A percentile compares a stretch with the other conserved stretches of the same genome.
Conservation (phyloP, 2,797 vertebrate genomes). For the Anguilla anguilla region DNA sequence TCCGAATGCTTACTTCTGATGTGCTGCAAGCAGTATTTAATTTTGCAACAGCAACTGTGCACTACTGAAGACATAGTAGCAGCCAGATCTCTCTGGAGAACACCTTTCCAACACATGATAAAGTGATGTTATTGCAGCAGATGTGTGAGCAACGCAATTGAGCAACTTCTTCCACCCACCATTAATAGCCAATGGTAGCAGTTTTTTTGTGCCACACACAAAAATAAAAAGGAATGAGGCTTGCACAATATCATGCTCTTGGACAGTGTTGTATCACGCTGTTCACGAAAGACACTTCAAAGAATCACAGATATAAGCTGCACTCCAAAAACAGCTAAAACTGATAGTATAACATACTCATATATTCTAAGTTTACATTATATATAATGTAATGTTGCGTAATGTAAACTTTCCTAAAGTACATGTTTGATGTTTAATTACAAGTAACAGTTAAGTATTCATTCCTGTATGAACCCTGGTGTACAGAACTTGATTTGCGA, state of each 20-base stretch:
- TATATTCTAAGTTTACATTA: not conserved
- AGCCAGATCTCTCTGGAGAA: not conserved
- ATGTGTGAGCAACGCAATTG: not conserved
- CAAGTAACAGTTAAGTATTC: not conserved
- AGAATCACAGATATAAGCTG: not conserved
- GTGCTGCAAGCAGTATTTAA: not conserved
- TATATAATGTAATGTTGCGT: not conserved
- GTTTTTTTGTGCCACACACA: not conserved
- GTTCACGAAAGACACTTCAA: not conserved
- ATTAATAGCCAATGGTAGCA: not conserved
- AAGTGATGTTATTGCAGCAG: not conserved
- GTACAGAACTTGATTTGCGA: not conserved
- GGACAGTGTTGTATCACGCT: not conserved
- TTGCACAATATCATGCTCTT: conserved; percentile 3
- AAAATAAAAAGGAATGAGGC: not conserved
- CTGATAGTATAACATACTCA: not conserved
- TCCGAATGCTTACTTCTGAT: not conserved
- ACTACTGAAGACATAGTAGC: not conserved
- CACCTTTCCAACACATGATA: not conserved
- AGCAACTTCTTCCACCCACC: not conserved
- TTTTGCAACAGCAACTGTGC: not conserved
- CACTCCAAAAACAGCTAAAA: not conserved
- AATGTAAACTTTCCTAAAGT: not conserved
- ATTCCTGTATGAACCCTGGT: not conserved
- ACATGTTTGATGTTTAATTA: not conserved